Conservation (phyloP, 30 jellyfish, hydroid and myxozoan species). For the Hydractinia symbiolongicarpus region DNA sequence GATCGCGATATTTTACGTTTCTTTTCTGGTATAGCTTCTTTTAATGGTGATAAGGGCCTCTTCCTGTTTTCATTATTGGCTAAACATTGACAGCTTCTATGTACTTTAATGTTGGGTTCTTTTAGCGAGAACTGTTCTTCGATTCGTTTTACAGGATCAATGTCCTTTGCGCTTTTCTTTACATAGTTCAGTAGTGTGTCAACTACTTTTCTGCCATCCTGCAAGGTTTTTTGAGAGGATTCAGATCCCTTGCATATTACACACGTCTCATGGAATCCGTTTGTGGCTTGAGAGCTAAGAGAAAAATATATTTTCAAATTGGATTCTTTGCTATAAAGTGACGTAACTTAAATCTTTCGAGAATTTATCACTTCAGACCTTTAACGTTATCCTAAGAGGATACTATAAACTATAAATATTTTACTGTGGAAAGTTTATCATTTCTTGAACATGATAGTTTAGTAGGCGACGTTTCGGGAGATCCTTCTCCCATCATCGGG, state of each 20-base stretch:
- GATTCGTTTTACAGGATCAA: conserved; percentile 1
- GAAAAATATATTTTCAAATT: too few relatives aligned
- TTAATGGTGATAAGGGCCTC: conserved; percentile 1
- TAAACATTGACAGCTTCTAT: neutral
- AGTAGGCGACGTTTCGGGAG: too few relatives aligned
- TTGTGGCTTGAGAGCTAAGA: conserved; percentile 1
- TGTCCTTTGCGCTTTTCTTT: neutral
- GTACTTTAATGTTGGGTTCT: neutral
- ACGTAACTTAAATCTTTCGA: neutral
- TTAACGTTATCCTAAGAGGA: too few relatives aligned
- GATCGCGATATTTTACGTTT: neutral
- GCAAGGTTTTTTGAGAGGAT: neutral
- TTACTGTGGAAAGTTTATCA: too few relatives aligned
- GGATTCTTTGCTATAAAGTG: too few relatives aligned
- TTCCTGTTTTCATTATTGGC: neutral
- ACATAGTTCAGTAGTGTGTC: neutral
- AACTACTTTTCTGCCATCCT: conserved; percentile 2
- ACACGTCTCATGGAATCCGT: neutral
- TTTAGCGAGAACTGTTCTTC: conserved; percentile 5
- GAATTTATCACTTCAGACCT: neutral
- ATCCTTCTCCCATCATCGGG: too few relatives aligned
- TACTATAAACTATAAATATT: too few relatives aligned
- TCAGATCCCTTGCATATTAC: conserved; percentile 8
- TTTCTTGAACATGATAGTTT: too few relatives aligned
- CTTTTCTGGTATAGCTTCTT: neutral